Conservation (phyloP, 2,113 vertebrate species). For the Stomatorhinus ivindoensis region DNA sequence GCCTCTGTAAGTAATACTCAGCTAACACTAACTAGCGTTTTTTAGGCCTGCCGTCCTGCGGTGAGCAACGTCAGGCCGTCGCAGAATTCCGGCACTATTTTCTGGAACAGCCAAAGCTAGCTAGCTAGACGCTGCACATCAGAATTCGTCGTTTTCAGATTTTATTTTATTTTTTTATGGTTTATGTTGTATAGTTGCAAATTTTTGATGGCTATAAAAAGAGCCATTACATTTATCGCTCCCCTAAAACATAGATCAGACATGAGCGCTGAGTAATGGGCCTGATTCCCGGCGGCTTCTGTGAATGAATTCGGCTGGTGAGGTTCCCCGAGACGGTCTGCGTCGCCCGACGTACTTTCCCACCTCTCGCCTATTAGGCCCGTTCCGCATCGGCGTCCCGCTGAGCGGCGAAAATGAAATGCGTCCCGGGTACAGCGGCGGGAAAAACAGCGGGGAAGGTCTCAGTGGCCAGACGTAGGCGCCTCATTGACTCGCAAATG, state of each 20-base stretch:
- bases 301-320: background rate
- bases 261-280: background rate
- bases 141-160: background rate
- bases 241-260: background rate
- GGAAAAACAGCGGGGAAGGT: background rate
- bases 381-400: background rate
- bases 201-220: background rate
- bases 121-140: background rate
- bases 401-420: background rate
- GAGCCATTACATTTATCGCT: background rate
- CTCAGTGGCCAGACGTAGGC: background rate
- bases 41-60: background rate
- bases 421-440: background rate
- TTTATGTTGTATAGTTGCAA: background rate
- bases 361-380: background rate
- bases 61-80: background rate
- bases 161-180: background rate
- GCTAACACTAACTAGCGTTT: background rate
- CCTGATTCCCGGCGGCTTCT: background rate
- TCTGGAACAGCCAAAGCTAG: background rate
- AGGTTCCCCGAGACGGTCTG: background rate
- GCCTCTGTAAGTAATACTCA: background rate
- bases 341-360: background rate
- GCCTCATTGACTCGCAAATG: constrained; percentile 10
- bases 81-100: background rate